A percentile compares a stretch with the other conserved stretches of the same genome.
Evolutionary conservation across 2,888 invertebrate genomes (phyloP).

Genomic region (Resseliella maxima): DNA sequence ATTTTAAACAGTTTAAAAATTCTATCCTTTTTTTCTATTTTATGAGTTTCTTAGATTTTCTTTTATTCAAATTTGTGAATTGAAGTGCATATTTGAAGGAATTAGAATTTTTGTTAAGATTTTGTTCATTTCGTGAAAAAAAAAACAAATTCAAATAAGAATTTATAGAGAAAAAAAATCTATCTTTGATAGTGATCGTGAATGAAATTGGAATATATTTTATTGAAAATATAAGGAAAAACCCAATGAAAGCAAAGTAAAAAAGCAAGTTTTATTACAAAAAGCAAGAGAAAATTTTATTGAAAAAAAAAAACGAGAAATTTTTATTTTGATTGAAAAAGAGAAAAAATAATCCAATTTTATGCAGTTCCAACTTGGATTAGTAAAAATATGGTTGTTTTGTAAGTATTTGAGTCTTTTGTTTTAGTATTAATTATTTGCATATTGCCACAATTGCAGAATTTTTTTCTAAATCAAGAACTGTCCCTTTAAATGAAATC

Average conservation of each 20-base stretch:
- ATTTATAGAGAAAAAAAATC: no score
- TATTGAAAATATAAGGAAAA: not conserved
- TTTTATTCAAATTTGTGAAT: no score
- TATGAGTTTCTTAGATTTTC: no score
- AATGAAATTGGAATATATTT: not conserved
- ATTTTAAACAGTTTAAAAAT: no score
- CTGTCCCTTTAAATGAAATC: no score
- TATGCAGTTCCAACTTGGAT: constrained; percentile 25
- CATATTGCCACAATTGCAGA: not conserved
- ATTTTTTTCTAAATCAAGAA: no score
- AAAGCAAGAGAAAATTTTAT: not conserved
- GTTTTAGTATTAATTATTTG: not conserved
- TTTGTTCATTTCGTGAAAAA: no score
- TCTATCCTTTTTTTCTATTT: no score
- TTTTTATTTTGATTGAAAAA: not conserved
- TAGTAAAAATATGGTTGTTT: constrained; percentile 45
- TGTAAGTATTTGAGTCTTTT: not conserved
- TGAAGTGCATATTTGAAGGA: no score
- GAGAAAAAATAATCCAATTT: not conserved
- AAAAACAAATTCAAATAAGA: no score
- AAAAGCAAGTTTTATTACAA: not conserved
- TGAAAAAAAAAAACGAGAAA: not conserved
- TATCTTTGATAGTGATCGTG: no score
- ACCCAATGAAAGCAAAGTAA: not conserved
- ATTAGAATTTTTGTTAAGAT: no score